Conservation (phyloP, 2,797 vertebrate species). For the Sphenopsis melanotis region DNA sequence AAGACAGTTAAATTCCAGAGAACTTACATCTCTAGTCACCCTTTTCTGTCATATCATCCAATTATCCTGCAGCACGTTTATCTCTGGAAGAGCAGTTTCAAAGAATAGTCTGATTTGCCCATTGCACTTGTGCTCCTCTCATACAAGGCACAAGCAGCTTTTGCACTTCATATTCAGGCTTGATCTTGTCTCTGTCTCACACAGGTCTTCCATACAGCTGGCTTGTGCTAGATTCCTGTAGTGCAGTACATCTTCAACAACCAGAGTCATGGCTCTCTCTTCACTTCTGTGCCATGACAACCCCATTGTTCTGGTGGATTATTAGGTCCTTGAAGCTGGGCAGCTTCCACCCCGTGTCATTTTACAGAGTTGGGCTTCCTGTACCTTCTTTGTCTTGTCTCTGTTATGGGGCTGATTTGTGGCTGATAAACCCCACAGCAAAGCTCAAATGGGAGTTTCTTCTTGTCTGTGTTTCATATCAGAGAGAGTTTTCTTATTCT, state of each 20-base stretch:
- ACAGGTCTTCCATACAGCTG: not conserved
- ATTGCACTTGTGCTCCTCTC: not conserved
- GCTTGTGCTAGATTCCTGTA: not conserved
- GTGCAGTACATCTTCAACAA: not conserved
- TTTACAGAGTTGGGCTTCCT: constrained; percentile 67
- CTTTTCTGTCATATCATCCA: not conserved
- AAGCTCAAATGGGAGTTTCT: not conserved
- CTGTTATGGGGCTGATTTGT: constrained; percentile 29
- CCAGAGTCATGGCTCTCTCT: not conserved
- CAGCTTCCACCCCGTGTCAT: constrained; percentile 24
- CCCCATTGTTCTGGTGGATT: not conserved
- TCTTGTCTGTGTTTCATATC: constrained; percentile 4
- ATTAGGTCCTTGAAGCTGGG: constrained; percentile 12
- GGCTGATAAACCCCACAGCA: constrained; percentile 53
- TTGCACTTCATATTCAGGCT: not conserved
- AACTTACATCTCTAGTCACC: not conserved
- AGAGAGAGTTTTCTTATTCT: not conserved
- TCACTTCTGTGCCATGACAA: not conserved
- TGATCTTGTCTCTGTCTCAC: not conserved
- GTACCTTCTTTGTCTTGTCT: constrained; percentile 47
- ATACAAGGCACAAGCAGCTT: not conserved
- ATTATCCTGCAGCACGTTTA: not conserved
- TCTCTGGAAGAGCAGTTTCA: not conserved
- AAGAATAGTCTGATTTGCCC: not conserved
- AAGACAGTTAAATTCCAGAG: not conserved